phyloP scores from a whole-genome alignment of 2,113 vertebrate species.

The Mesoclemmys tuberculata region DNA sequence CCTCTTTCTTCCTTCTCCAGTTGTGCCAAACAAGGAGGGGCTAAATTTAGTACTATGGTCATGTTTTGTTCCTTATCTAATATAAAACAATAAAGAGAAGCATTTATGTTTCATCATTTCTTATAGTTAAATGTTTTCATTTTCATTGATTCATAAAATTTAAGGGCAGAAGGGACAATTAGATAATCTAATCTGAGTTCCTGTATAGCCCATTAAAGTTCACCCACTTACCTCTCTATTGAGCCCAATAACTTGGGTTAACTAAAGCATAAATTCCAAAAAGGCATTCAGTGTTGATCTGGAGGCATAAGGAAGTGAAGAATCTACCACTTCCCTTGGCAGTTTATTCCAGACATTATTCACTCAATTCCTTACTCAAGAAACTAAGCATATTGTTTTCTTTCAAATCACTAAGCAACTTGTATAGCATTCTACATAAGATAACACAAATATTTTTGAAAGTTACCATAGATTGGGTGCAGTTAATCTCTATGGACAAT shows the following conservation, averaged over 20 bases:
- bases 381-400: background rate
- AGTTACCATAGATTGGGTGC: background rate
- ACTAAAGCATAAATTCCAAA: background rate
- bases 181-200: background rate
- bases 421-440: background rate
- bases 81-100: background rate
- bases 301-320: background rate
- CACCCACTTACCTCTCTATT: background rate
- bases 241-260: background rate
- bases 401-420: background rate
- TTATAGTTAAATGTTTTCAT: background rate
- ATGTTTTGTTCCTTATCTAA: background rate
- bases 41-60: background rate
- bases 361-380: background rate
- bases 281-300: too few relatives aligned
- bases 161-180: background rate
- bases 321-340: background rate
- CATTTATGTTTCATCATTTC: background rate
- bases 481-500: background rate
- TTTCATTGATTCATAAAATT: background rate
- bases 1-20: background rate
- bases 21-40: background rate
- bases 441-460: background rate
- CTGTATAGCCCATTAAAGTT: background rate
- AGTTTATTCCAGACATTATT: background rate